These are phyloP conservation scores for Graptemys geographica DNA, from an alignment of 2,797 vertebrate species.

Conservation along the genomic window DNA sequence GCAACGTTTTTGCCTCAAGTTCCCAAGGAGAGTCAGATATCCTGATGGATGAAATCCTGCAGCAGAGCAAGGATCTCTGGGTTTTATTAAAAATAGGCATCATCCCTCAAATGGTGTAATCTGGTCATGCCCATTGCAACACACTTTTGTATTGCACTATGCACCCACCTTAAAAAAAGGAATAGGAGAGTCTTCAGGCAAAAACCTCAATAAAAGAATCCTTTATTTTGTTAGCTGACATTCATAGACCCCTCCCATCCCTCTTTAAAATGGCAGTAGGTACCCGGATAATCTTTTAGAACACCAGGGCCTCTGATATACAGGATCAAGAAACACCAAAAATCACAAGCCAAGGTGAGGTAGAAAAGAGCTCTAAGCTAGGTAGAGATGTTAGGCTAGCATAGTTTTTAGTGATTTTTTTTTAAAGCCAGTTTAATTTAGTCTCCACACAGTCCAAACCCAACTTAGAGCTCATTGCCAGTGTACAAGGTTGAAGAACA, in stretches of 20 bases:
- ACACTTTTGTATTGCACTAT: neutral
- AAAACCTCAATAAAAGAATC: rapidly evolving
- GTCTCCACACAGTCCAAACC: neutral
- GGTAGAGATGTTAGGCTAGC: neutral
- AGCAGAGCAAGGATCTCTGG: rapidly evolving
- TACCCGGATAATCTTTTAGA: neutral
- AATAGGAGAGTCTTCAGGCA: neutral
- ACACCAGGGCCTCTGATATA: rapidly evolving
- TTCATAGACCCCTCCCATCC: neutral
- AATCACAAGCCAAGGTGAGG: neutral
- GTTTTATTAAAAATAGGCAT: neutral
- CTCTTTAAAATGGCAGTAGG: neutral
- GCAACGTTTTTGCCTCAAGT: neutral
- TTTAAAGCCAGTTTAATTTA: neutral
- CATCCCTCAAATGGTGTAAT: neutral
- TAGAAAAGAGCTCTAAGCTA: neutral
- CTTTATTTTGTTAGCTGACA: neutral
- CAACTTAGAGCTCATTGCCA: neutral
- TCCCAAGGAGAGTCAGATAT: neutral
- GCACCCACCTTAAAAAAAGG: neutral
- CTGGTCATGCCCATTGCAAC: neutral
- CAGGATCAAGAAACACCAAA: neutral
- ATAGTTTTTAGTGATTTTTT: neutral
- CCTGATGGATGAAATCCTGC: neutral
- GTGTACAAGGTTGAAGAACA: neutral